Conservation (phyloP, 1,140 invertebrate species). For the Theocolax elegans region DNA sequence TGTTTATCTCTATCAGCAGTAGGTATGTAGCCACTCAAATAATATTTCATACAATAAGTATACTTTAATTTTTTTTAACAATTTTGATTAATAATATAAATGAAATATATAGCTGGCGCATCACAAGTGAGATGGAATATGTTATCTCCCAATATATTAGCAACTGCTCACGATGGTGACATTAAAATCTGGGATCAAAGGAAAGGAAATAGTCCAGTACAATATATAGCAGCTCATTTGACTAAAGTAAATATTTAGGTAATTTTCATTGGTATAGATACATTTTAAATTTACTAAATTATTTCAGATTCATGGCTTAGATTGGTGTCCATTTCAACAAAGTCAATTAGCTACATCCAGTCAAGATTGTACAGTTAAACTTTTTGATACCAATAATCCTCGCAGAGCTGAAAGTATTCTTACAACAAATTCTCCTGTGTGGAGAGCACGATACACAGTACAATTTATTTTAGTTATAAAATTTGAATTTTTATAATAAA, state of each 20-base stretch:
- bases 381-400: constrained; percentile 90
- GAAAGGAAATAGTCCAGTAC: constrained; percentile 85
- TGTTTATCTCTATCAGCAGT: constrained; percentile 83
- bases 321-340: constrained; percentile 90
- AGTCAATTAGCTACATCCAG: constrained; percentile 90
- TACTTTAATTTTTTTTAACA: neutral
- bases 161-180: constrained; percentile 95
- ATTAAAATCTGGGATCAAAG: constrained; percentile 95
- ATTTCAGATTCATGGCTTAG: constrained; percentile 86
- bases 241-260: constrained; percentile 72
- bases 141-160: constrained; percentile 83
- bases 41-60: neutral
- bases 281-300: neutral
- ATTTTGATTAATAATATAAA: constrained; percentile 1
- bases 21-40: constrained; percentile 64
- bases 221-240: constrained; percentile 94
- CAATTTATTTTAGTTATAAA: constrained; percentile 43
- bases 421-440: constrained; percentile 88
- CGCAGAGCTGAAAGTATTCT: constrained; percentile 84
- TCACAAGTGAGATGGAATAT: constrained; percentile 95
- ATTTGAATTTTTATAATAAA: neutral
- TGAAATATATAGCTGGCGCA: constrained; percentile 76
- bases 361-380: constrained; percentile 94
- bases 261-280: neutral
- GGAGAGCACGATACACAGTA: constrained; percentile 91